Evolutionary conservation across 2,888 invertebrate species (phyloP), one percentile per base, ranked within the genome.

Genomic region (Coronaproctus castanopsis): DNA sequence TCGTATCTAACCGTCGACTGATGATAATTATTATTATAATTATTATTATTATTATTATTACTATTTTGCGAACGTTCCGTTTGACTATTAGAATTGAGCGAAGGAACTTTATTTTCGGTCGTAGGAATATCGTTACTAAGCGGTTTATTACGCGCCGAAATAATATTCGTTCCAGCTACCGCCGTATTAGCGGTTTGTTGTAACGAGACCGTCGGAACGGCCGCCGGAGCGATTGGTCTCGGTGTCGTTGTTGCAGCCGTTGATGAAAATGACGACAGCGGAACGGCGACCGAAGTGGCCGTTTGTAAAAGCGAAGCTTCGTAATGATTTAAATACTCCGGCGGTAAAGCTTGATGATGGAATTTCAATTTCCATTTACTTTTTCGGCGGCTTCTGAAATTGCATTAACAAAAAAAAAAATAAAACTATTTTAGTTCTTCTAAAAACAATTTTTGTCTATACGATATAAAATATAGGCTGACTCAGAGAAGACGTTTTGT

Each of bases 271-370:
- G 54, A 21, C 22, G 48, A 58, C 49, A 57, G 57, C 21, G 60
- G 18, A 5, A 69, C 66, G 69, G 66, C 59, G 63, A 60, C 65
- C 63, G 61, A 60, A 63, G 68, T 60, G n/a, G 57, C 56, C 5
- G 54, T 3, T 10, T 54, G 58, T 19, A 49, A 54, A 58, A 83
- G 72, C 3, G 81, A 80, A 57, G 83, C 83, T 70, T 85, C 84
- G 74, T 85, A 85, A 68, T 85, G 85, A 67, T 83, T 84, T 57
- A 85, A 76, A 68, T 85, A 85, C 69, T 85, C 85, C 19, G 83
- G 81, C 0, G 85, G 85, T 59, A 85, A 70, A 0, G 85, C 85
- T 69, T 86, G 85, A 69, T 86, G 85, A 67, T 86, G 85, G 70
- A 86, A 85, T 69, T 85, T 83, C 56, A 86, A 74, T 70, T 85